A percentile compares a stretch with the other conserved stretches of the same genome.
Conservation (phyloP, 2,113 vertebrate genomes). For the Sula dactylatra region DNA sequence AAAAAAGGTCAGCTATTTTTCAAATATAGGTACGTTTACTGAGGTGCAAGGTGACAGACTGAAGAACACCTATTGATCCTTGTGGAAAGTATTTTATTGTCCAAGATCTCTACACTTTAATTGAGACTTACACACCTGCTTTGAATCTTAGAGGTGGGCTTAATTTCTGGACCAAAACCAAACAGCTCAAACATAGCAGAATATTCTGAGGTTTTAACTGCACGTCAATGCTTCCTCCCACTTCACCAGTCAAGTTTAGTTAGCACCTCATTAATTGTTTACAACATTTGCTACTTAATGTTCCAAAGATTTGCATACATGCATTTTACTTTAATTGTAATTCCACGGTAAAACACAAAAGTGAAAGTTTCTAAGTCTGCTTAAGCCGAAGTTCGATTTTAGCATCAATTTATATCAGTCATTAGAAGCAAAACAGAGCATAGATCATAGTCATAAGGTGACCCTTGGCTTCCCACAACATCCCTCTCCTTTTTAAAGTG, state of each 20-base stretch:
- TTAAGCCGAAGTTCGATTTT: not conserved
- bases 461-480: not conserved
- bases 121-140: not conserved
- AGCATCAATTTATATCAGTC: not conserved
- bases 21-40: not conserved
- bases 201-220: not conserved
- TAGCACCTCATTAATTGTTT: not conserved
- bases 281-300: not conserved
- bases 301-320: not conserved
- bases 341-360: not conserved
- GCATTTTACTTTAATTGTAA: not conserved
- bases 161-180: not conserved
- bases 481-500: not conserved
- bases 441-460: not conserved
- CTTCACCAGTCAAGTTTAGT: not conserved
- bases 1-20: not conserved
- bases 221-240: not conserved
- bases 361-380: not conserved
- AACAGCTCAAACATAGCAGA: not conserved
- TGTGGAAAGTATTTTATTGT: not conserved
- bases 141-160: not conserved
- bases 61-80: not conserved
- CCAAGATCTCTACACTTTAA: not conserved
- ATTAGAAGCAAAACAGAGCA: not conserved
- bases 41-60: not conserved